These are phyloP conservation scores for Leptinotarsa undecemlineata DNA, from an alignment of 1,140 invertebrate species.

Conservation along the genomic window DNA sequence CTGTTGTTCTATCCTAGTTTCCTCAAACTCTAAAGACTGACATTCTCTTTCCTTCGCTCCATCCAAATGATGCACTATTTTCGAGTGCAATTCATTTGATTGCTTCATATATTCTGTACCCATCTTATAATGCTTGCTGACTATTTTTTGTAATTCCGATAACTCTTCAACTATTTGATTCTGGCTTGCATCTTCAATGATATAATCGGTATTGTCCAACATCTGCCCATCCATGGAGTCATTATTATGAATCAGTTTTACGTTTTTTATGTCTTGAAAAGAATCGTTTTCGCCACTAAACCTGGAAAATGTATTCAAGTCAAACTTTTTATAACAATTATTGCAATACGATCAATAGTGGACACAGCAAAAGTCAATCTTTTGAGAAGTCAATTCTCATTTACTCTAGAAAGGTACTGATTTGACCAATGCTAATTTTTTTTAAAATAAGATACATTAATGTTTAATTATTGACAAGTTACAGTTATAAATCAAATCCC, in stretches of 20 bases:
- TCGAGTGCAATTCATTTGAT: slow-evolving; percentile 14
- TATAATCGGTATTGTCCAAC: neutral
- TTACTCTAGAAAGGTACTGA: no score
- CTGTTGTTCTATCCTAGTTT: slow-evolving; percentile 22
- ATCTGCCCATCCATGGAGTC: neutral
- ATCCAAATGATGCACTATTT: slow-evolving; percentile 15
- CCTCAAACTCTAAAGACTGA: slow-evolving; percentile 13
- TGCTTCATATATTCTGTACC: slow-evolving; percentile 11
- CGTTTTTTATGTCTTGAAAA: neutral
- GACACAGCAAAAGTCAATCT: no score
- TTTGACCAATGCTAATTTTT: no score
- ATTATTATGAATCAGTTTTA: neutral
- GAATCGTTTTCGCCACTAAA: slow-evolving; percentile 9
- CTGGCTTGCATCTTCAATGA: neutral
- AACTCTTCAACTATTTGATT: slow-evolving; percentile 9
- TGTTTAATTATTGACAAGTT: no score
- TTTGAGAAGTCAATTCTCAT: no score
- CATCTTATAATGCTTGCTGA: slow-evolving; percentile 16
- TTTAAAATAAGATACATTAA: no score
- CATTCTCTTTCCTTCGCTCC: neutral
- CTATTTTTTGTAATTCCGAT: neutral
- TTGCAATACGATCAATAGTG: no score
- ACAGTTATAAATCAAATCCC: no score
- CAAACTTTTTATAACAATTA: no score
- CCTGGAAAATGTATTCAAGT: neutral